Evolutionary conservation across 2,797 vertebrate species (phyloP).

Genomic region (Paramormyrops hopkinsi): DNA sequence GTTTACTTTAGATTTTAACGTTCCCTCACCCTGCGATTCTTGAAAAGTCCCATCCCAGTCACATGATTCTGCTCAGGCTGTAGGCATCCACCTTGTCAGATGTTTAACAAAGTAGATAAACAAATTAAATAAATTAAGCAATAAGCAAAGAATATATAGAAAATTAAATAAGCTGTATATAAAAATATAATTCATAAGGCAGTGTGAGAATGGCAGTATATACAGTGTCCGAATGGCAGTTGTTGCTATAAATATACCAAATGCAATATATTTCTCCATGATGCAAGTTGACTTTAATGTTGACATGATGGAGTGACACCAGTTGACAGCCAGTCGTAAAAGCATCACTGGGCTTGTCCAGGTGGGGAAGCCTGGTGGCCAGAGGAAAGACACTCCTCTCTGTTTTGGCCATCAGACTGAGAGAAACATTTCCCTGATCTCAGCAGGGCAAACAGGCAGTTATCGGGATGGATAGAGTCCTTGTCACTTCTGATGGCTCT

Average conservation of each 20-base stretch:
- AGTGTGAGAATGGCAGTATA: not conserved
- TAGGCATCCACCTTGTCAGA: not conserved
- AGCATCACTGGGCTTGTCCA: not conserved
- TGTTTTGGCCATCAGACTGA: not conserved
- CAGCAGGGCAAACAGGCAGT: not conserved
- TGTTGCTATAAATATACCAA: not conserved
- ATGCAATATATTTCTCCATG: not conserved
- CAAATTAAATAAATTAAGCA: not conserved
- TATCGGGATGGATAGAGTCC: not conserved
- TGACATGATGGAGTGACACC: not conserved
- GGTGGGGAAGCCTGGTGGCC: not conserved
- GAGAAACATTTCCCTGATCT: not conserved
- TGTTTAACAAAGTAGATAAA: not conserved
- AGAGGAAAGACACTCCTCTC: not conserved
- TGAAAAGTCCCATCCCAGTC: not conserved
- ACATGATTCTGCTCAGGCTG: not conserved
- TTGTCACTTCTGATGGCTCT: not conserved
- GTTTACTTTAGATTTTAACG: not conserved
- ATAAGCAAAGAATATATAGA: not conserved
- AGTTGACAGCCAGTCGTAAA: not conserved
- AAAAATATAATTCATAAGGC: not conserved
- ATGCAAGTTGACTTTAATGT: not conserved
- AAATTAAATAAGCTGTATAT: not conserved
- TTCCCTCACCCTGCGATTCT: not conserved
- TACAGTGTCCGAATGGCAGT: not conserved